phyloP scores from a whole-genome alignment of 1,140 invertebrate species.

The Drosophila nasuta region DNA sequence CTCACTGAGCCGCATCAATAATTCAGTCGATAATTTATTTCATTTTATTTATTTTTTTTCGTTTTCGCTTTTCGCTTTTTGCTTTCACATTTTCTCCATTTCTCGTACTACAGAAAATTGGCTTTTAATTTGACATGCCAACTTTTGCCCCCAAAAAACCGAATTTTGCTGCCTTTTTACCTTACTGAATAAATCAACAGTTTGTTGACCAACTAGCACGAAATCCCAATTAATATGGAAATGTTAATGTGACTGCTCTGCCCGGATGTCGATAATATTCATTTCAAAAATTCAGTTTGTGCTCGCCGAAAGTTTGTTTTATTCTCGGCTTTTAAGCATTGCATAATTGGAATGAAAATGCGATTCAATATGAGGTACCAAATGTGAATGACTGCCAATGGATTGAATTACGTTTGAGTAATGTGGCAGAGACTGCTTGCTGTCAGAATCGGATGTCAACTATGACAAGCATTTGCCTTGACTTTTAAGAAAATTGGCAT shows the following conservation, averaged over 20 bases:
- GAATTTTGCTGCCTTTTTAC: slow-evolving; percentile 12
- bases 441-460: slow-evolving; percentile 19
- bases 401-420: neutral
- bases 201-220: slow-evolving; percentile 48
- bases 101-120: slow-evolving; percentile 46
- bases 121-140: slow-evolving; percentile 59
- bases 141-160: slow-evolving; percentile 13
- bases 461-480: slow-evolving; percentile 6
- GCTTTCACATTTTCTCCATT: slow-evolving; percentile 9
- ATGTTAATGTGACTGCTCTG: slow-evolving; percentile 28
- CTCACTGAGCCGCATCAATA: slow-evolving; percentile 59
- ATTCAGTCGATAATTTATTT: slow-evolving; percentile 50
- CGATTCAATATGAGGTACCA: slow-evolving; percentile 3
- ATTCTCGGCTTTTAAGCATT: neutral
- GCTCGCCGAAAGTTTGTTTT: neutral
- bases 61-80: neutral
- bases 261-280: neutral
- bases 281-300: neutral
- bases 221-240: slow-evolving; percentile 74
- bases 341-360: slow-evolving; percentile 4
- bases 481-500: slow-evolving; percentile 6
- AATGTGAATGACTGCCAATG: neutral
- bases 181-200: slow-evolving; percentile 55
- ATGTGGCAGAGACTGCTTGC: neutral
- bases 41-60: slow-evolving; percentile 8